Evolutionary conservation across 2,888 invertebrate species (phyloP).

Genomic region (Nysson spinosus): DNA sequence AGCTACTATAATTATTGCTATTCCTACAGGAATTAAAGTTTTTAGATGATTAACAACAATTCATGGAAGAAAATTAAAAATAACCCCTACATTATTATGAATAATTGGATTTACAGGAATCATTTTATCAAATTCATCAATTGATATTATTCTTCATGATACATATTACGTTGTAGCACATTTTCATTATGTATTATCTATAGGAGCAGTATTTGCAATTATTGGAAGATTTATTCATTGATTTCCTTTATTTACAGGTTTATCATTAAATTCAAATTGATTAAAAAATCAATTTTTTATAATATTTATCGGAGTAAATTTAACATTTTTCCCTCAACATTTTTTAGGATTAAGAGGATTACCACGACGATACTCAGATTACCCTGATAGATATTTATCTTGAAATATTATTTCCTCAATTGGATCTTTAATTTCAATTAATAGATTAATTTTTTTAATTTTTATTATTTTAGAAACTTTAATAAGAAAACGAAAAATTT

Average conservation of each 20-base stretch:
- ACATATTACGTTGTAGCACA: constrained; percentile 76
- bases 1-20: constrained; percentile 91
- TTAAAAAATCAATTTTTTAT: constrained; percentile 11
- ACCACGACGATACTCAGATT: too few species aligned
- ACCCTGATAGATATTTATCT: too few species aligned
- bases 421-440: too few species aligned
- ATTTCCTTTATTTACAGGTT: constrained; percentile 8
- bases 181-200: constrained; percentile 17
- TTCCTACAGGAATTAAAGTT: constrained; percentile 91
- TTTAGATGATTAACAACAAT: constrained; percentile 79
- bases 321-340: too few species aligned
- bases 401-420: too few species aligned
- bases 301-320: too few species aligned
- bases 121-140: constrained; percentile 5
- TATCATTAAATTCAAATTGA: neutral
- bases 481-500: too few species aligned
- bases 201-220: constrained; percentile 13
- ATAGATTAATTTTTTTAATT: too few species aligned
- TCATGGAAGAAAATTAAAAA: constrained; percentile 79
- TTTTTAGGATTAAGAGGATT: too few species aligned
- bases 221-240: constrained; percentile 16
- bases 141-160: constrained; percentile 38
- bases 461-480: too few species aligned
- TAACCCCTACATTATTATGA: constrained; percentile 80
- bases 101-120: constrained; percentile 51